A percentile compares a stretch with the other conserved stretches of the same genome.
Evolutionary conservation across 2,888 invertebrate species (phyloP).

Genomic region (Drosophila anceps): DNA sequence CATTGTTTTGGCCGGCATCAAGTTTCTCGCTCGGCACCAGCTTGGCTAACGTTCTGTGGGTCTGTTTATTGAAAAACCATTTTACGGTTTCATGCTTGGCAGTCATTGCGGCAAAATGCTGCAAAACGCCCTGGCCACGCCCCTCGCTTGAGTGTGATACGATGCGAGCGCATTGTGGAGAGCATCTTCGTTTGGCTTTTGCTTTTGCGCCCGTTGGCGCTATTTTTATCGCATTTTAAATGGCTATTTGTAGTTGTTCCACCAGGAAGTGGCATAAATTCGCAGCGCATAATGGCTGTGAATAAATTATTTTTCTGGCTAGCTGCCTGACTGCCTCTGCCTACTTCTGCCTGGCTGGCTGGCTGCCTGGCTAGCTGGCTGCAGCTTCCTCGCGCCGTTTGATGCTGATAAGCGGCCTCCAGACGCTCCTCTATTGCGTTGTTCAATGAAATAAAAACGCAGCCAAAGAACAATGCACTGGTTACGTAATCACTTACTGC

Average conservation of each 20-base stretch:
- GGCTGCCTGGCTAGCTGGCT: constrained; percentile 27
- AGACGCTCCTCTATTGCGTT: constrained; percentile 63
- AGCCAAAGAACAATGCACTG: constrained; percentile 71
- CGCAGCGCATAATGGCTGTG: constrained; percentile 78
- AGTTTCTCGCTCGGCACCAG: constrained; percentile 16
- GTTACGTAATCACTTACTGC: constrained; percentile 80
- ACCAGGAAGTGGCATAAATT: constrained; percentile 83
- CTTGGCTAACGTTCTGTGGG: constrained; percentile 19
- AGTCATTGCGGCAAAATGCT: constrained; percentile 64
- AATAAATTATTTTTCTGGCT: constrained; percentile 78
- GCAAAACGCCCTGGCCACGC: constrained; percentile 46
- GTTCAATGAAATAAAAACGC: constrained; percentile 71
- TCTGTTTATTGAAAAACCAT: constrained; percentile 76
- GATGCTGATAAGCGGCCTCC: constrained; percentile 69
- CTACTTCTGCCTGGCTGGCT: constrained; percentile 3
- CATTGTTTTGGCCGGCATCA: constrained; percentile 65
- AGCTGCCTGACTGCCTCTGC: constrained; percentile 20
- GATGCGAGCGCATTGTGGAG: constrained; percentile 42
- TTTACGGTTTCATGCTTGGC: constrained; percentile 80
- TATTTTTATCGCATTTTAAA: constrained; percentile 83
- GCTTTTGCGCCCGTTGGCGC: constrained; percentile 71
- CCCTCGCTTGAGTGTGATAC: constrained; percentile 46
- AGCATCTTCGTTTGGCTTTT: constrained; percentile 55
- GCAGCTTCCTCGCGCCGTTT: constrained; percentile 60
- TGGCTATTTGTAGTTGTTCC: constrained; percentile 81